These are phyloP conservation scores for Ploceus nigricollis DNA, from an alignment of 2,113 vertebrate species.

Conservation along the genomic window DNA sequence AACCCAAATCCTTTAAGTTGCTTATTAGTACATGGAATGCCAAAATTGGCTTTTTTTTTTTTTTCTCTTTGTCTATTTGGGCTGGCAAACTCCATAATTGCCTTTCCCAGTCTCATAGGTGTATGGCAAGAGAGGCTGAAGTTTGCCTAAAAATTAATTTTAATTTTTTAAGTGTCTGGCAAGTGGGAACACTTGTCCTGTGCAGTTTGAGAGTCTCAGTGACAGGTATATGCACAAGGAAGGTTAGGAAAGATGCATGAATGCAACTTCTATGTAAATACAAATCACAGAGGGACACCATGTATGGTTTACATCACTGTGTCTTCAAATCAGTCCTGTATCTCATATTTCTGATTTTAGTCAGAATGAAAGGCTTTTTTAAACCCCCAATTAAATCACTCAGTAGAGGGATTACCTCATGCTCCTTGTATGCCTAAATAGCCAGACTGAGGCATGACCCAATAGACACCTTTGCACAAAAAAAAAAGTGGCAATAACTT, in stretches of 20 bases:
- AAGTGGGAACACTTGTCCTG: background rate
- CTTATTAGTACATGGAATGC: background rate
- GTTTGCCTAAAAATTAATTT: background rate
- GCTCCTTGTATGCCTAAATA: background rate
- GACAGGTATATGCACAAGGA: background rate
- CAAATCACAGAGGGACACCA: background rate
- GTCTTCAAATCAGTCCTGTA: background rate
- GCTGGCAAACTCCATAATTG: background rate
- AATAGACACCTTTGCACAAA: background rate
- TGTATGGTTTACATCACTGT: background rate
- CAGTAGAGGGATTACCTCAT: background rate
- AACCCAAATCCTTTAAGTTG: background rate
- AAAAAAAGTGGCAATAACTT: background rate
- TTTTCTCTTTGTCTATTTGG: background rate
- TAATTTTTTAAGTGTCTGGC: background rate
- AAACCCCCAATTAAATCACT: background rate
- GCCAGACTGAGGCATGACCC: background rate
- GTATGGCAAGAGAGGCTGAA: background rate
- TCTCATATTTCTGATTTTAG: background rate
- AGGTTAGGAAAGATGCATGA: background rate
- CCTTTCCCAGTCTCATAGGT: background rate
- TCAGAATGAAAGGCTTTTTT: background rate
- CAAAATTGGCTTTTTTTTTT: background rate
- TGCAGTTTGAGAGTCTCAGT: background rate
- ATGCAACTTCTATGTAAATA: background rate